Evolutionary conservation across 2,888 invertebrate genomes (phyloP).

Genomic region (Neocrepidodera transversa): DNA sequence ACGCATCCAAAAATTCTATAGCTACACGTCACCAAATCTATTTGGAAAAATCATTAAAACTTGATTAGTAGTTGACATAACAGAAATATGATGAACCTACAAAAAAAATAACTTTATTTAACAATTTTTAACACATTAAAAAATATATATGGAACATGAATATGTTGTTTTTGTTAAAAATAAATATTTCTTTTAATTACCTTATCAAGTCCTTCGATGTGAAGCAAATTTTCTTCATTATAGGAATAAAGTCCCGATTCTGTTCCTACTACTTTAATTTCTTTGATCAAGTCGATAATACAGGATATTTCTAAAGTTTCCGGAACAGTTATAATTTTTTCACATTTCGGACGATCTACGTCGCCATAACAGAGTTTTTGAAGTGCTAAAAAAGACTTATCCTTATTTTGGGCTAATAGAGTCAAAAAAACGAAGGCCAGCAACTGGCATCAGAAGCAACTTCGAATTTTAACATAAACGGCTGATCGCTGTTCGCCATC

Average conservation of each 20-base stretch:
- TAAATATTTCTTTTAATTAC: too few species aligned
- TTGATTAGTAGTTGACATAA: conserved; percentile 64
- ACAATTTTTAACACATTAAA: too few species aligned
- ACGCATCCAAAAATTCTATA: conserved; percentile 76
- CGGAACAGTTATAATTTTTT: conserved; percentile 46
- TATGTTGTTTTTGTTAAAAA: too few species aligned
- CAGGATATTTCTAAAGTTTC: conserved; percentile 60
- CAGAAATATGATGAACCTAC: conserved; percentile 68
- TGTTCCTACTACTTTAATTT: conserved; percentile 65
- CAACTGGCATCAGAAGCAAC: conserved; percentile 66
- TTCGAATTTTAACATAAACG: conserved; percentile 68
- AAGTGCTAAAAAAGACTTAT: conserved; percentile 65
- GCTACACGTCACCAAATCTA: conserved; percentile 73
- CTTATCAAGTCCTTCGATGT: conserved; percentile 65
- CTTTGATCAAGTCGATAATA: conserved; percentile 58
- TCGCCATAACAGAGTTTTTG: conserved; percentile 50
- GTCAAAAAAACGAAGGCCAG: conserved; percentile 72
- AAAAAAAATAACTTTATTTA: too few species aligned
- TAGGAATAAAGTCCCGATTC: conserved; percentile 66
- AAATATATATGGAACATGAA: too few species aligned
- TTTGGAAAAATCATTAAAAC: conserved; percentile 78
- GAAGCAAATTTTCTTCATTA: conserved; percentile 48
- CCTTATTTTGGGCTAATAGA: conserved; percentile 67
- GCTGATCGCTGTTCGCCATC: conserved; percentile 67
- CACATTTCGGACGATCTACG: conserved; percentile 47